Evolutionary conservation across 2,888 invertebrate species (phyloP).

Genomic region (Noctua janthe): DNA sequence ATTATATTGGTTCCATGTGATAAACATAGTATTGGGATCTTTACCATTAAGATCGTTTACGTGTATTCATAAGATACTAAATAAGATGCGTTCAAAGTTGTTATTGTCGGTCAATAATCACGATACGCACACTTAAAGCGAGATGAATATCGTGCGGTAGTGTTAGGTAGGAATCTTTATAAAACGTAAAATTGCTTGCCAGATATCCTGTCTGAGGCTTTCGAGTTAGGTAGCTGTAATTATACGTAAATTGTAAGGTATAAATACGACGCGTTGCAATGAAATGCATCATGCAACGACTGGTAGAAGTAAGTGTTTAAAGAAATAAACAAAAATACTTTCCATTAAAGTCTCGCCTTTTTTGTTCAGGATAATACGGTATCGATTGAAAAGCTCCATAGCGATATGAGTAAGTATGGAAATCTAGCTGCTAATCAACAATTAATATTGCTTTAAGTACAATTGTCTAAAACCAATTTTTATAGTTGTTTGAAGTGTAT

Average conservation of each 20-base stretch:
- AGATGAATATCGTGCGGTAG: slow-evolving; percentile 44
- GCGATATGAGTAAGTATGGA: slow-evolving; percentile 7
- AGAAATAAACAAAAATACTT: slow-evolving; percentile 16
- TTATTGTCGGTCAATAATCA: slow-evolving; percentile 54
- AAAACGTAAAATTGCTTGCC: slow-evolving; percentile 57
- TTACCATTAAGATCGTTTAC: slow-evolving; percentile 29
- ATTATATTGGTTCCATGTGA: slow-evolving; percentile 44
- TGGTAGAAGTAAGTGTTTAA: slow-evolving; percentile 27
- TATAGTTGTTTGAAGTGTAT: slow-evolving; percentile 74
- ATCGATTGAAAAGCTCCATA: slow-evolving; percentile 18
- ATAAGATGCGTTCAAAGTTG: slow-evolving; percentile 39
- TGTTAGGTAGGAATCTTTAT: slow-evolving; percentile 30
- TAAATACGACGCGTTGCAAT: slow-evolving; percentile 55
- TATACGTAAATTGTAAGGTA: slow-evolving; percentile 45
- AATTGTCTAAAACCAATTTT: slow-evolving; percentile 44
- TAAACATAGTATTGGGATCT: slow-evolving; percentile 45
- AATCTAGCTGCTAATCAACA: slow-evolving; percentile 28
- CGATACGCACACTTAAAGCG: slow-evolving; percentile 63
- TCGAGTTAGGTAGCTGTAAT: slow-evolving; percentile 54
- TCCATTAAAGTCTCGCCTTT: slow-evolving; percentile 27
- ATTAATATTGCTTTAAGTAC: slow-evolving; percentile 41
- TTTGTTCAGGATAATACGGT: slow-evolving; percentile 14
- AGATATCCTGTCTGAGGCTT: slow-evolving; percentile 58
- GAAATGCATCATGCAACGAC: slow-evolving; percentile 46
- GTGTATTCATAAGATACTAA: slow-evolving; percentile 26